Base-by-base conservation (phyloP, 2,797 vertebrate genomes). In the Todus mexicanus region DNA sequence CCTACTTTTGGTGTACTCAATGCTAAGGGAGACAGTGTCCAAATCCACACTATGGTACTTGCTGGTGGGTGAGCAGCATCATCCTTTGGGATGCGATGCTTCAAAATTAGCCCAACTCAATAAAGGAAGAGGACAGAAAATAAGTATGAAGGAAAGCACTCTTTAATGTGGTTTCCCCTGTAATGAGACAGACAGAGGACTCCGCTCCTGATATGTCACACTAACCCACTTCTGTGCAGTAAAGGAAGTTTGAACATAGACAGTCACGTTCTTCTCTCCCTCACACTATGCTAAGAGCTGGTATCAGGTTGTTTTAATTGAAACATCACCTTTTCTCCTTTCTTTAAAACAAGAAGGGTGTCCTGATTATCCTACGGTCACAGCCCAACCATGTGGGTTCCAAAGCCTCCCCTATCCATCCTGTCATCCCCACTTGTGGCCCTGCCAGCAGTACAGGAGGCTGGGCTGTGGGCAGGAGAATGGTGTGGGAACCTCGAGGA, bases 321-420 rank as follows among this genome's bases (percentile, higher is more conserved):
- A 26, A 75, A 26, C 53, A 40, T 2, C 20, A 54, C 15, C 2
- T 61, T 50, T 64, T 57, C 68, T 6, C 22, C 18, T 25, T 27
- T 33, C 25, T 37, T 19, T 50, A 66, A 68, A 89, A 74, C 17
- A 59, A 50, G 63, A 59, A 40, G 4, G 17, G 40, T 13, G 9
- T 50, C 68, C 43, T 72, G 42, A 18, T 66, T 27, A 31, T 37
- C 16, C 38, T 54, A 38, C 1, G 2, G 66, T 18, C 47, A 61
- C 27, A 84, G 40, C 18, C 31, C 3, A 2, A n/a, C n/a, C n/a
- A n/a, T n/a, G n/a, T n/a, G n/a, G n/a, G n/a, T n/a, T 26, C n/a
- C 5, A 53, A 50, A 81, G 91, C 95, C 84, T 93, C 84, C 95
- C 94, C 96, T 85, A 95, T 94, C 95, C 61, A 65, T 94, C 78